Base-by-base conservation (phyloP, 2,113 vertebrate genomes). In the Ciconia maguari region DNA sequence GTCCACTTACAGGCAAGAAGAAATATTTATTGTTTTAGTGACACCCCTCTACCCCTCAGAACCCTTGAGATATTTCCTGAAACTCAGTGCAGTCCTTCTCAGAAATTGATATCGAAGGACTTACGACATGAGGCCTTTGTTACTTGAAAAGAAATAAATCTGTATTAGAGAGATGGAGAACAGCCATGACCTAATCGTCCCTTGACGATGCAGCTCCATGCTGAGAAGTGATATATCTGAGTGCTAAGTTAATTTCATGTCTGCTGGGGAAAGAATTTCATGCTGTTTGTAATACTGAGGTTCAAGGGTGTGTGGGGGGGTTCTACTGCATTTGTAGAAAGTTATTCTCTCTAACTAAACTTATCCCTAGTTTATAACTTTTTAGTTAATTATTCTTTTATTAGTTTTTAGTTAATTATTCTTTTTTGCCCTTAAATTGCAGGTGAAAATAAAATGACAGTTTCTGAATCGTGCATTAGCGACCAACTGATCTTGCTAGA, bases 371-470 rank as follows among this genome's bases (percentile, higher is more conserved):
- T 51, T 83, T 38, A 55, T 9, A 49, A 46, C 7, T 38, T 38
- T 38, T 38, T 38, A 38, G 38, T 38, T 38, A 69, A 8, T 64
- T 70, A 4, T 10, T 69, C 6, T 57, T 81, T 85, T 92, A 36
- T 36, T 36, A 36, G 36, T 36, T 36, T 36, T 36, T 36, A 36
- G 36, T 36, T 36, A 69, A 8, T 64, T 70, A 4, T 10, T 69
- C 6, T 57, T 81, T 85, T 92, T 58, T 69, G 7, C 41, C 54
- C 65, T 87, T 34, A 49, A 93, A 76, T 89, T 89, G 91, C 95
- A 99, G 99, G 99, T 99, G 99, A 99, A 98, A 99, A 99, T 98
- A 99, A 99, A 97, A 98, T 99, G 96, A 99, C 99, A 1, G 99
- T 99, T 95, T 99, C 99, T 5, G 98, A 99, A 76, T 99, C 99